Base-by-base conservation (phyloP, 2,888 invertebrate genomes). In the Sarcophaga variegata region DNA sequence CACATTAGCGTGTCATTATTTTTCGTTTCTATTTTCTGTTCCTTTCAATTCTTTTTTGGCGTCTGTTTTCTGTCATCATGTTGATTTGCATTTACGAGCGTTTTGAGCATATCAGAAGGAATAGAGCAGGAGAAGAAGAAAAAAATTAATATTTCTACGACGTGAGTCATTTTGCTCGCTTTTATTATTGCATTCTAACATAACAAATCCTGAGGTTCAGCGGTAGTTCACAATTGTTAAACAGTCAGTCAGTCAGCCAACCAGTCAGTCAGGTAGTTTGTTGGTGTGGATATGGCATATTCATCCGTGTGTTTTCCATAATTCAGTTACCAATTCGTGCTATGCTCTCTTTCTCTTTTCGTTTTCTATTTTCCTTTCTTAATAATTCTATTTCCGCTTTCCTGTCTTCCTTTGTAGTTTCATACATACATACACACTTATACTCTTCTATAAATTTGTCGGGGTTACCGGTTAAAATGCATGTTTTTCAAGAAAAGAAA, bases 41-140 rank as follows among this genome's bases (percentile, higher is more conserved):
- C 10, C 37, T 10, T 10, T 37, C 69, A 67, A 20, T 79, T 54
- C 11, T 45, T 69, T 72, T 84, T 63, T 69, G 81, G 79, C 87
- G 87, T 80, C 81, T 76, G 87, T 62, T 79, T 70, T 76, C 82
- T 82, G 87, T 84, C 79, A 87, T 82, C 87, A 75, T 54, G 76
- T 79, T 87, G 79, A 87, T 87, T 87, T 87, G 81, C 87, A 87
- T 87, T 84, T 79, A 82, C 79, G 67, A 87, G 71, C 62, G 78
- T 82, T 82, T 72, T 71, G 63, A 76, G 60, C 76, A 17, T 5
- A 54, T 54, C 12, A 54, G 5, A 17, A 54, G 54, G 17, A 54
- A 54, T 4, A 54, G 4, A 54, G 54, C 12, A 54, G 14, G 5
- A 54, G 5, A 49, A 60, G 12, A 80, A 70, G 45, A 71, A 66